These are phyloP conservation scores for Gnathonemus longibarbis DNA, from an alignment of 2,113 vertebrate species.

Conservation along the genomic window DNA sequence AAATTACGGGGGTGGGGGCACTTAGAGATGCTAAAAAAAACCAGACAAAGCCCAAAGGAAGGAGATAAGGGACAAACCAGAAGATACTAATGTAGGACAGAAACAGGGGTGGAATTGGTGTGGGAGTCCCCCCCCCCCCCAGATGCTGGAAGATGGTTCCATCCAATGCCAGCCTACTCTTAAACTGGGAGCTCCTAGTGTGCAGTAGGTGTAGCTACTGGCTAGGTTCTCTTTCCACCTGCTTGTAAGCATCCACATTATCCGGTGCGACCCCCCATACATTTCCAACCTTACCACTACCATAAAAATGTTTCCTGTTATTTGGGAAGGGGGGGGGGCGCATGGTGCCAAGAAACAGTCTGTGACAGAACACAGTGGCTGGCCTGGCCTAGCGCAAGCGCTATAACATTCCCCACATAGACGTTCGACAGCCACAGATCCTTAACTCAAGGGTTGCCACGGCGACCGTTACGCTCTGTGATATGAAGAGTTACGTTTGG, in stretches of 20 bases:
- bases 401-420: not conserved
- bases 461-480: not conserved
- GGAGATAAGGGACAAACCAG: not conserved
- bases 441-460: not conserved
- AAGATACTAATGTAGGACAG: not conserved
- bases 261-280: not conserved
- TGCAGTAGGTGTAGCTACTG: not conserved
- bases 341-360: not conserved
- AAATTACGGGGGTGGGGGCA: not conserved
- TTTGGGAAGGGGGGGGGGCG: not conserved
- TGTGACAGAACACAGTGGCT: not conserved
- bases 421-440: not conserved
- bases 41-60: not conserved
- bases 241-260: not conserved
- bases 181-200: not conserved
- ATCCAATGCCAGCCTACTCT: not conserved
- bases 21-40: not conserved
- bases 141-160: not conserved
- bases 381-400: not conserved
- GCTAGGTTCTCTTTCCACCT: not conserved
- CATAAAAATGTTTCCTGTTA: not conserved
- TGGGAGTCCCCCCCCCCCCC: not conserved
- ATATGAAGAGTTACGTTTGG: not conserved
- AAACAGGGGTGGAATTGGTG: not conserved
- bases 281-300: not conserved